Percentiles rank a stretch among this genome's conserved stretches.
Evolutionary conservation across 2,797 vertebrate genomes (phyloP).

Genomic region (Peromyscus attwateri): DNA sequence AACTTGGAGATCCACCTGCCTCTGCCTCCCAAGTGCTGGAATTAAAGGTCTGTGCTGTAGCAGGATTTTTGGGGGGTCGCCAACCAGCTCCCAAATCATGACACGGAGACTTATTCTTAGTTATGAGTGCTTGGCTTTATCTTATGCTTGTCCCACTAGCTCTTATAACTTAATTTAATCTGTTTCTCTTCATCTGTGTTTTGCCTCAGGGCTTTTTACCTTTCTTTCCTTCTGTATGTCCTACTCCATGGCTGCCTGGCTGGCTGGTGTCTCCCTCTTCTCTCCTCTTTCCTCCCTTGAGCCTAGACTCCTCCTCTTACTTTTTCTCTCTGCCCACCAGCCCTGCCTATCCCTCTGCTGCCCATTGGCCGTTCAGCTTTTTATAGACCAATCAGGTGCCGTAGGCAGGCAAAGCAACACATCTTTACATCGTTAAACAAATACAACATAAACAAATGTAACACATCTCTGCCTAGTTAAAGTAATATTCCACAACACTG

Average conservation of each 20-base stretch:
- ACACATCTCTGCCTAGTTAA: too few relatives aligned
- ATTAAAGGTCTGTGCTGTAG: not conserved
- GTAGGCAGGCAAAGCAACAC: not conserved
- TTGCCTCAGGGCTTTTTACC: too few relatives aligned
- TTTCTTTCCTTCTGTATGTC: not conserved
- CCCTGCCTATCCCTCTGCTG: not conserved
- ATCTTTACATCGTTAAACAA: not conserved
- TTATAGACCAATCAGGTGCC: not conserved
- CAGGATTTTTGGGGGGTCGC: not conserved
- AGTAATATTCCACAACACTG: not conserved
- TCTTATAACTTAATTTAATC: not conserved
- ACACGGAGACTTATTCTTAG: not conserved
- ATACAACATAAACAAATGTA: not conserved
- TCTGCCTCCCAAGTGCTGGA: not conserved
- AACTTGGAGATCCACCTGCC: not conserved
- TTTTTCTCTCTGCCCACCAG: not conserved
- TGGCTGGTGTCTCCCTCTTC: not conserved
- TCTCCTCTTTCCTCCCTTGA: not conserved
- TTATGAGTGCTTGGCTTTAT: not conserved
- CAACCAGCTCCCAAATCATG: not conserved
- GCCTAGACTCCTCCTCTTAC: not conserved
- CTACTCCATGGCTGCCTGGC: not conserved
- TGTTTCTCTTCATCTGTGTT: not conserved
- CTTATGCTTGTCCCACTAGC: not conserved
- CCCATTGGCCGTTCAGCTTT: not conserved